Evolutionary conservation across 2,888 invertebrate species (phyloP).

Genomic region (Nomada hirtipes): DNA sequence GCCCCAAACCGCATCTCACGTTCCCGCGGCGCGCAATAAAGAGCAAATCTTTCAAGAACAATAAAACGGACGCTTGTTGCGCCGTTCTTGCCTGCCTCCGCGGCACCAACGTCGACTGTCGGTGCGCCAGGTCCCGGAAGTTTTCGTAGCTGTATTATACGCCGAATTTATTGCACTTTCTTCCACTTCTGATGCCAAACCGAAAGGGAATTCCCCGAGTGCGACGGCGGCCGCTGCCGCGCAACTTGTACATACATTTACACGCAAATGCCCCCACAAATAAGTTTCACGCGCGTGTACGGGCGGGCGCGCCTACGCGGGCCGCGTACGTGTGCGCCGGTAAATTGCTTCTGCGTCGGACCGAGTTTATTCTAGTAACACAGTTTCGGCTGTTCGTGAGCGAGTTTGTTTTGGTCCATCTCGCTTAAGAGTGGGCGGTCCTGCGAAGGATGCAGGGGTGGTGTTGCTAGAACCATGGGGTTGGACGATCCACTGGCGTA

Average conservation of each 20-base stretch:
- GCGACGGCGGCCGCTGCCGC: conserved; percentile 24
- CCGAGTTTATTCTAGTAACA: conserved; percentile 80
- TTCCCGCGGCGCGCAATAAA: conserved; percentile 24
- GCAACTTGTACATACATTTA: conserved; percentile 55
- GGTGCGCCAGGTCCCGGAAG: conserved; percentile 54
- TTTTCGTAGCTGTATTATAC: conserved; percentile 70
- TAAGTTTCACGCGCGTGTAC: conserved; percentile 43
- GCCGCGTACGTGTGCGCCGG: conserved; percentile 37
- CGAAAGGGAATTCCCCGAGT: conserved; percentile 73
- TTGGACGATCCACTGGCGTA: conserved; percentile 51
- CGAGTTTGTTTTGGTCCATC: conserved; percentile 79
- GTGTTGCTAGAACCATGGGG: conserved; percentile 46
- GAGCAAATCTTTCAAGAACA: conserved; percentile 54
- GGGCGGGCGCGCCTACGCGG: conserved; percentile 11
- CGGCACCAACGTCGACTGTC: conserved; percentile 38
- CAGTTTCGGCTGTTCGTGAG: conserved; percentile 76
- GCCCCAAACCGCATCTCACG: conserved; percentile 13
- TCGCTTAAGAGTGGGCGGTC: conserved; percentile 77
- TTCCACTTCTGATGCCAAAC: conserved; percentile 76
- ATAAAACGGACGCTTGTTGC: conserved; percentile 71
- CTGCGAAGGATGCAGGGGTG: conserved; percentile 70
- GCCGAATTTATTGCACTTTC: conserved; percentile 78
- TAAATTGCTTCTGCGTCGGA: conserved; percentile 70
- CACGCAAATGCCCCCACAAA: conserved; percentile 37
- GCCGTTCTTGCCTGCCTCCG: conserved; percentile 55